Conservation (phyloP, 1,140 invertebrate species). For the Tetragonula clypearis region DNA sequence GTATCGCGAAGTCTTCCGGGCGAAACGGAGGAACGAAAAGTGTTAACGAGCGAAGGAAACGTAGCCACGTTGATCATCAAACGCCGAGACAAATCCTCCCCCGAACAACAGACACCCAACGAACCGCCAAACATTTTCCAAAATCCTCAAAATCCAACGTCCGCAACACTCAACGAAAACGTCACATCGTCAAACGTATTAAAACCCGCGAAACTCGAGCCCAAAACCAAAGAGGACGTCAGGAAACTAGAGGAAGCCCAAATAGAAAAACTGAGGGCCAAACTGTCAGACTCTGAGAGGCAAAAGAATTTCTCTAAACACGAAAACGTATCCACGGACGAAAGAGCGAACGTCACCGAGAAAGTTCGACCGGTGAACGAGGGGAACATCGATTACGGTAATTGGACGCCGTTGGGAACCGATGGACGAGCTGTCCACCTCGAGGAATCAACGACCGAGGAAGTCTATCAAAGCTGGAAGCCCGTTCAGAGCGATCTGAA, state of each 20-base stretch:
- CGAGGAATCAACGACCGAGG: slow-evolving; percentile 48
- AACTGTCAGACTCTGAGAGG: slow-evolving; percentile 19
- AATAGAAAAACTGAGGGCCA: slow-evolving; percentile 59
- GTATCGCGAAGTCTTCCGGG: slow-evolving; percentile 89
- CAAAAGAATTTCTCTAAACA: background rate
- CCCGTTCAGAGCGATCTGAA: slow-evolving; percentile 50
- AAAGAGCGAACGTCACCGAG: background rate
- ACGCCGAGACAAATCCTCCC: slow-evolving; percentile 82
- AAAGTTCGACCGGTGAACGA: slow-evolving; percentile 20
- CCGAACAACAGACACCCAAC: background rate
- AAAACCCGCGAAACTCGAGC: background rate
- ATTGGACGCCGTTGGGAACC: slow-evolving; percentile 69
- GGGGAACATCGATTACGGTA: slow-evolving; percentile 67
- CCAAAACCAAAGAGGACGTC: slow-evolving; percentile 50
- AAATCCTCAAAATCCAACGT: background rate
- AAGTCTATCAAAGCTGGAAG: slow-evolving; percentile 69
- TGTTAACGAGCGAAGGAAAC: slow-evolving; percentile 88
- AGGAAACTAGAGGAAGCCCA: slow-evolving; percentile 62
- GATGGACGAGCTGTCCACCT: slow-evolving; percentile 54
- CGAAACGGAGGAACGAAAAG: slow-evolving; percentile 88
- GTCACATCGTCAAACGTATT: background rate
- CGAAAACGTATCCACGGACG: background rate
- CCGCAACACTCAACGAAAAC: background rate
- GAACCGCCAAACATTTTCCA: background rate
- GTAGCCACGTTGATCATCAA: slow-evolving; percentile 90